Evolutionary conservation across 2,113 vertebrate species (phyloP).

Genomic region (Enhydra lutris): DNA sequence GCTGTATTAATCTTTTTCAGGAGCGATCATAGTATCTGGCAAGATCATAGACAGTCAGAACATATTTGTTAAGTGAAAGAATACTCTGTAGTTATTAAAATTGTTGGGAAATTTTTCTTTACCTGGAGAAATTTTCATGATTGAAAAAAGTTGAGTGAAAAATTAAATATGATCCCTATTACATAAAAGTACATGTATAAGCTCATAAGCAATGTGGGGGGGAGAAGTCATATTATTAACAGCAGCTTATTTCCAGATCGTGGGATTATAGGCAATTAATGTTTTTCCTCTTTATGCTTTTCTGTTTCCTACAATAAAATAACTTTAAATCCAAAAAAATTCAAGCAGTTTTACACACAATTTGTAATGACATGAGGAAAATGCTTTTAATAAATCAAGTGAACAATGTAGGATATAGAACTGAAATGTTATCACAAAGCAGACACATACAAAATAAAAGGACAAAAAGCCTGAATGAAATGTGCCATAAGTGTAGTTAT

Average conservation of each 20-base stretch:
- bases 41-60: not conserved
- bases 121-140: not conserved
- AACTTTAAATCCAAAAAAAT: slow-evolving; percentile 34
- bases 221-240: not conserved
- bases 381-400: not conserved
- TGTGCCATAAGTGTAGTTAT: not conserved
- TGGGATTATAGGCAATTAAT: not conserved
- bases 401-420: not conserved
- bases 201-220: not conserved
- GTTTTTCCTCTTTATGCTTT: not conserved
- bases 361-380: slow-evolving; percentile 15
- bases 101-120: not conserved
- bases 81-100: not conserved
- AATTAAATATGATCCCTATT: not conserved
- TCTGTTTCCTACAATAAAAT: not conserved
- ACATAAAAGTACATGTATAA: not conserved
- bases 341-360: not conserved
- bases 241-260: not conserved
- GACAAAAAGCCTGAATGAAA: not conserved
- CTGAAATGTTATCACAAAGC: not conserved
- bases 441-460: not conserved
- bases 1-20: not conserved
- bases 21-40: not conserved
- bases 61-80: not conserved
- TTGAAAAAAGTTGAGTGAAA: not conserved